phyloP scores from a whole-genome alignment of 2,797 vertebrate genomes.

The Tarsius wallacei region DNA sequence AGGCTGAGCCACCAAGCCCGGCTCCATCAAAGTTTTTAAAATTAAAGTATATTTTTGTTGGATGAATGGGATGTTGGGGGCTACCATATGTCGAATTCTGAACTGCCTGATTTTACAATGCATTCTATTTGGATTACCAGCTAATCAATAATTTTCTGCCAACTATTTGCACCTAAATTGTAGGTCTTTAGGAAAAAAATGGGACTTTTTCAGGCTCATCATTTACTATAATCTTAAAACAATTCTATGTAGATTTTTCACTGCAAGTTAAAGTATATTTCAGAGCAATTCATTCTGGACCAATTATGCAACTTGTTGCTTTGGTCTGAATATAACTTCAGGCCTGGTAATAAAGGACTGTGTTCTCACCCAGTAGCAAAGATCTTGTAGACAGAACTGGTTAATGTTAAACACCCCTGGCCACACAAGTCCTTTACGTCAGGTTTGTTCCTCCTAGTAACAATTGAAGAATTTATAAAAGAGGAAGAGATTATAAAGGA shows the following conservation, averaged over 20 bases:
- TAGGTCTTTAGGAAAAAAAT: not conserved
- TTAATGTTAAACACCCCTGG: not conserved
- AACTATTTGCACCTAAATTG: not conserved
- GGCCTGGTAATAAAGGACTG: not conserved
- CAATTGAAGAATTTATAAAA: slow-evolving; percentile 15
- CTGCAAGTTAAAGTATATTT: slow-evolving; percentile 30
- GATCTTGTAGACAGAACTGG: not conserved
- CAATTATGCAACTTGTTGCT: not conserved
- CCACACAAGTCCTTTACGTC: not conserved
- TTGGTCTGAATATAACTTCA: slow-evolving; percentile 56
- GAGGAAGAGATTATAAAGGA: not conserved
- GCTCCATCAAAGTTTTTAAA: not conserved
- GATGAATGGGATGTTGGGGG: not conserved
- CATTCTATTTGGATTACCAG: not conserved
- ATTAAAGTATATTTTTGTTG: not conserved
- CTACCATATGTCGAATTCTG: not conserved
- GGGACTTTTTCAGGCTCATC: not conserved
- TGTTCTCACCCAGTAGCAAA: fast-evolving
- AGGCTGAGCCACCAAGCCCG: too few species aligned
- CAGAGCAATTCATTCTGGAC: slow-evolving; percentile 8
- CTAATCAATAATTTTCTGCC: not conserved
- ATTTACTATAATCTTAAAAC: slow-evolving; percentile 27
- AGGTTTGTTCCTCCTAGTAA: not conserved
- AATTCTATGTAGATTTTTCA: slow-evolving; percentile 35
- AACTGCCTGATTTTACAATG: not conserved